Evolutionary conservation across 2,888 invertebrate genomes (phyloP).

Genomic region (Phalera bucephala): DNA sequence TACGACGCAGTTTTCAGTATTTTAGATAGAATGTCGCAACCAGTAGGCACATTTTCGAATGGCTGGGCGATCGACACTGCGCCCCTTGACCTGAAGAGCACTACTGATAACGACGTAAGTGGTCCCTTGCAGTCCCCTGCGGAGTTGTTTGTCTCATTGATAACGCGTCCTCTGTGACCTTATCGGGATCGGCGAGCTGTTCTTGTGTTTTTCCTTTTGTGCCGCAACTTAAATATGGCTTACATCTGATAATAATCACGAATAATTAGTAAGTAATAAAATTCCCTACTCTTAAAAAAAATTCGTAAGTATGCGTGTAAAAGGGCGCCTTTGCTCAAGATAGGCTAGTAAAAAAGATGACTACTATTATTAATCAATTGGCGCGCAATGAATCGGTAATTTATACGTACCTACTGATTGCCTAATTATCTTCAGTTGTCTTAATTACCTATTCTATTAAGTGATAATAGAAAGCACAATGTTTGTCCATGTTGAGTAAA

Average conservation of each 20-base stretch:
- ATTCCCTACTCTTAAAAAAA: no score
- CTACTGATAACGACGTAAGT: conserved; percentile 73
- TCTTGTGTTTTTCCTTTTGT: conserved; percentile 31
- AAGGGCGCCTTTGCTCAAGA: no score
- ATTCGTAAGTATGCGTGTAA: no score
- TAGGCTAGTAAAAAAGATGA: no score
- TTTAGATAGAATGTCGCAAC: conserved; percentile 54
- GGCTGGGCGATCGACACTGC: conserved; percentile 75
- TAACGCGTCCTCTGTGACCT: conserved; percentile 61
- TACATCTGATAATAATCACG: background rate
- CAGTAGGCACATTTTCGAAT: conserved; percentile 54
- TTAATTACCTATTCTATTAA: background rate
- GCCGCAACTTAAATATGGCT: background rate
- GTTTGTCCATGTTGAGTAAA: background rate
- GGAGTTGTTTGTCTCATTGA: conserved; percentile 67
- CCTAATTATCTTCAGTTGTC: no score
- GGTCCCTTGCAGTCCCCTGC: conserved; percentile 64
- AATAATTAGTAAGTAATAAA: background rate
- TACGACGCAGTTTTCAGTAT: conserved; percentile 29
- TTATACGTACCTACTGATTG: background rate
- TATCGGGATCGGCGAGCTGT: conserved; percentile 27
- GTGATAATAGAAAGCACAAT: background rate
- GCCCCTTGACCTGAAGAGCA: conserved; percentile 68
- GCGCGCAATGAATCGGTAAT: no score
- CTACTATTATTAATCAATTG: no score